Conservation (phyloP, 2,797 vertebrate species). For the Siniperca undulata region DNA sequence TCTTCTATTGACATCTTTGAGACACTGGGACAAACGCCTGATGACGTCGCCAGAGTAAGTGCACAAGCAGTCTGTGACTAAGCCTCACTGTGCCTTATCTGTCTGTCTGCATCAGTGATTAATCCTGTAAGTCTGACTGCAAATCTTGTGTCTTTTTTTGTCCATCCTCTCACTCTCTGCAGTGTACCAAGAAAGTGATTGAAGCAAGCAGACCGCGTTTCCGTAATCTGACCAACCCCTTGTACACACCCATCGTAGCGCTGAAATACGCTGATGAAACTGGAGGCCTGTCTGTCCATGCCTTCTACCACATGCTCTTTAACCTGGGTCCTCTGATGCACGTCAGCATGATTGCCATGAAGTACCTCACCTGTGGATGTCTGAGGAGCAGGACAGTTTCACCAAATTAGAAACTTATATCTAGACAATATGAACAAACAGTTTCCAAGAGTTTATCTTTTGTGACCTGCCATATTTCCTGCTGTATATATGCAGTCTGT, state of each 20-base stretch:
- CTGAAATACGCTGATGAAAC: constrained; percentile 87
- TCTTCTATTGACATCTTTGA: constrained; percentile 90
- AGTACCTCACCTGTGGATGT: constrained; percentile 83
- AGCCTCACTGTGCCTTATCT: background rate
- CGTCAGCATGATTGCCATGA: constrained; percentile 80
- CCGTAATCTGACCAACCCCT: constrained; percentile 81
- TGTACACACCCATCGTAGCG: constrained; percentile 82
- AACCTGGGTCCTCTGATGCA: constrained; percentile 85
- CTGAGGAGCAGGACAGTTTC: constrained; percentile 78
- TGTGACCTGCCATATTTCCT: constrained; percentile 41
- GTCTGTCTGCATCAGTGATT: background rate
- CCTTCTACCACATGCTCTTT: constrained; percentile 88
- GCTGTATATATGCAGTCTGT: constrained; percentile 3
- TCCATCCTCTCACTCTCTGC: constrained; percentile 12
- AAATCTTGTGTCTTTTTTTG: constrained; percentile 11
- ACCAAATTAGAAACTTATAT: constrained; percentile 66
- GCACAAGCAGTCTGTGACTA: background rate
- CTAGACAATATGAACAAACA: background rate
- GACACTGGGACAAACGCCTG: constrained; percentile 88
- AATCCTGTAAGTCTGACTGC: background rate
- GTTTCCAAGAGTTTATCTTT: background rate
- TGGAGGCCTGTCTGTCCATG: constrained; percentile 80
- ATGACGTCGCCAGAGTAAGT: constrained; percentile 89
- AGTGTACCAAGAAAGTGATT: constrained; percentile 84
- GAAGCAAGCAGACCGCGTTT: constrained; percentile 78